Evolutionary conservation across 2,797 vertebrate genomes (phyloP).

Genomic region (Neosilurus mollespiculum): DNA sequence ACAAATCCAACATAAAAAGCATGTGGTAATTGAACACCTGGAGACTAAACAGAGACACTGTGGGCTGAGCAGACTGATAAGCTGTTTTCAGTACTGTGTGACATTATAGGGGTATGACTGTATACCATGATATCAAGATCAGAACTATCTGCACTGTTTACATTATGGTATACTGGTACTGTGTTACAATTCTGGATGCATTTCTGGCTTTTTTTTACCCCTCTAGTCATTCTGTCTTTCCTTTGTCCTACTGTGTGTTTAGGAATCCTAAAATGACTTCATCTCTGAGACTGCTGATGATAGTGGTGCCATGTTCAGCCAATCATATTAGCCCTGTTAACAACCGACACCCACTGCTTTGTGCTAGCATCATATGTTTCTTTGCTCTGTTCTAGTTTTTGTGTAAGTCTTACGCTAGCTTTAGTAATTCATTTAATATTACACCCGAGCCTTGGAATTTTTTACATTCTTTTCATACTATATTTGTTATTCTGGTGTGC

Average conservation of each 20-base stretch:
- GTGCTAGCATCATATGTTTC: background rate
- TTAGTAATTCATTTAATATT: background rate
- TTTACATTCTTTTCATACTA: background rate
- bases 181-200: background rate
- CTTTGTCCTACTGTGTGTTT: background rate
- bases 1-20: background rate
- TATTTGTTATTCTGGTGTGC: background rate
- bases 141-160: background rate
- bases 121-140: background rate
- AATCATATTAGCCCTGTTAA: constrained; percentile 1
- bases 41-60: constrained; percentile 12
- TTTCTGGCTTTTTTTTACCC: background rate
- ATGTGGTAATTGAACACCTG: background rate
- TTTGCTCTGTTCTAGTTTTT: background rate
- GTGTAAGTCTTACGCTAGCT: background rate
- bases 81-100: background rate
- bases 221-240: background rate
- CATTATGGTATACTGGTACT: background rate
- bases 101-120: background rate
- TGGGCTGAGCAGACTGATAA: background rate
- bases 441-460: background rate
- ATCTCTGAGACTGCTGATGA: background rate
- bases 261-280: background rate
- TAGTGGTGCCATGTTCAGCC: background rate
- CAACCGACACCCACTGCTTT: background rate